A percentile compares a stretch with the other conserved stretches of the same genome.
These are phyloP conservation scores for Peromyscus californicus DNA, from an alignment of 2,113 vertebrate genomes.

Conservation along the genomic window DNA sequence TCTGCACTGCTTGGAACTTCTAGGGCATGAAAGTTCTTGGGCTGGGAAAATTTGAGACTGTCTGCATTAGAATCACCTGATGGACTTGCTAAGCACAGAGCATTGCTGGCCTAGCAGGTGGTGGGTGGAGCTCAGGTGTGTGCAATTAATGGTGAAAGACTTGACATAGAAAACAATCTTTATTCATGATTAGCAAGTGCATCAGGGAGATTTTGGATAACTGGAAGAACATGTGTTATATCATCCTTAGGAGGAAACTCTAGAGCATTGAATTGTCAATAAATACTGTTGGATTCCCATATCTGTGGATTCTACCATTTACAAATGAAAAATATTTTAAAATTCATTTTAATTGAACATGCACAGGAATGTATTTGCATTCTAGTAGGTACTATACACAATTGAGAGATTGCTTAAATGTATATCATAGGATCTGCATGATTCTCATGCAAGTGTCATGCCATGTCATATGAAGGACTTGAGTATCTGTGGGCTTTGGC, in stretches of 20 bases:
- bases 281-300: not conserved
- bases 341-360: not conserved
- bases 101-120: not conserved
- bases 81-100: not conserved
- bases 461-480: not conserved
- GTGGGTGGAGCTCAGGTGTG: not conserved
- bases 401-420: too few relatives aligned
- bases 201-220: not conserved
- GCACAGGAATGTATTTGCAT: too few relatives aligned
- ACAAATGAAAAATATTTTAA: not conserved
- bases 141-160: not conserved
- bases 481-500: not conserved
- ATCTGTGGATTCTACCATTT: not conserved
- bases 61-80: not conserved
- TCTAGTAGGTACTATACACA: not conserved
- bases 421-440: not conserved
- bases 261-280: not conserved
- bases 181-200: not conserved
- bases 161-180: not conserved
- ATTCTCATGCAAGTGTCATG: not conserved
- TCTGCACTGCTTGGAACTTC: not conserved
- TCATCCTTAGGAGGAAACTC: slow-evolving; percentile 6
- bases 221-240: not conserved
- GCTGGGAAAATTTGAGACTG: not conserved
- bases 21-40: not conserved